These are phyloP conservation scores for Eulemur rufifrons DNA, from an alignment of 2,113 vertebrate genomes.

Conservation along the genomic window DNA sequence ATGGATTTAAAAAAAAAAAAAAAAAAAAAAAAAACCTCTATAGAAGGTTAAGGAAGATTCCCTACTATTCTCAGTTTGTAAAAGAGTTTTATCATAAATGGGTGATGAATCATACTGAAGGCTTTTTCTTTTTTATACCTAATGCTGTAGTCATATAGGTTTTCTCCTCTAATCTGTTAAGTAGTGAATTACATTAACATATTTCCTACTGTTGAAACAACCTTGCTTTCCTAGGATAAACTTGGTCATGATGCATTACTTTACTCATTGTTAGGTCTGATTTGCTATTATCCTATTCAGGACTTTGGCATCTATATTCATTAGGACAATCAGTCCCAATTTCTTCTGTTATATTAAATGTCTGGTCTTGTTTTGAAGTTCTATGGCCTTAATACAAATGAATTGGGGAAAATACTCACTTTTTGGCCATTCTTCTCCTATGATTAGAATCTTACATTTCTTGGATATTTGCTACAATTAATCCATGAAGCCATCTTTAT, in stretches of 20 bases:
- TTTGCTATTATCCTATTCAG: not conserved
- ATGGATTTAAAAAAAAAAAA: not conserved
- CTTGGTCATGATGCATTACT: not conserved
- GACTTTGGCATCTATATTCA: not conserved
- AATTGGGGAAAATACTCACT: not conserved
- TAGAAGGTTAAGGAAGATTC: not conserved
- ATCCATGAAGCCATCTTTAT: not conserved
- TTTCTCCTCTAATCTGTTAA: not conserved
- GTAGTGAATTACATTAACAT: not conserved
- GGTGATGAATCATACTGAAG: not conserved
- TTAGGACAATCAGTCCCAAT: not conserved
- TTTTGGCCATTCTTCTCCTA: not conserved
- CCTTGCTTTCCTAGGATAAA: not conserved
- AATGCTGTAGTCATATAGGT: not conserved
- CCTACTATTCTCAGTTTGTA: not conserved
- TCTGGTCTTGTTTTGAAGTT: not conserved
- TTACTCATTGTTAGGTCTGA: not conserved
- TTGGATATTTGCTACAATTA: not conserved
- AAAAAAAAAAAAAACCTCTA: not conserved
- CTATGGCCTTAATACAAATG: not conserved
- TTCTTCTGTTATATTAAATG: not conserved
- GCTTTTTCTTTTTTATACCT: not conserved
- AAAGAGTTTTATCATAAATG: not conserved
- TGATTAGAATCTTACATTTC: not conserved
- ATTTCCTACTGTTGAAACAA: not conserved